These are phyloP conservation scores for Edolisoma coerulescens DNA, from an alignment of 2,113 vertebrate species.

Conservation along the genomic window DNA sequence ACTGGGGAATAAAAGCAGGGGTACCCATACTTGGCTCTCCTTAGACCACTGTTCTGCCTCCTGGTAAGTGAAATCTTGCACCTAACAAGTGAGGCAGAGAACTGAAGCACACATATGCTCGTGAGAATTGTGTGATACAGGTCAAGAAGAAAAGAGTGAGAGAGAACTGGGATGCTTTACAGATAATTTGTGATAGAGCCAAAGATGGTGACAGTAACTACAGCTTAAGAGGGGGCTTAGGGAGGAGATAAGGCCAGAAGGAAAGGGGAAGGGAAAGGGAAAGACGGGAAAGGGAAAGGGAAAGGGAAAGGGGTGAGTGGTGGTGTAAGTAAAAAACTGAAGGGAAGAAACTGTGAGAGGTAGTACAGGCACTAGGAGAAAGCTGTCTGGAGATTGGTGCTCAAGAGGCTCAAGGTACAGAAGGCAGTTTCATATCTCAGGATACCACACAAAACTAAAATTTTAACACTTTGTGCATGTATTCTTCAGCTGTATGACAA, in stretches of 20 bases:
- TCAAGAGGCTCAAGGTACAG: neutral
- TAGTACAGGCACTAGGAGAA: neutral
- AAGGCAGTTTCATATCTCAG: neutral
- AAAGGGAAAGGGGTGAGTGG: neutral
- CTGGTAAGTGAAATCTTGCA: neutral
- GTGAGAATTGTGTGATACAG: neutral
- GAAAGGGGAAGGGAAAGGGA: no score
- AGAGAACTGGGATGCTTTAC: neutral
- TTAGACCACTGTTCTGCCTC: neutral
- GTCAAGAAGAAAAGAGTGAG: neutral
- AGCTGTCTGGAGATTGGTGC: neutral
- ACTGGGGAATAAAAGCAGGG: neutral
- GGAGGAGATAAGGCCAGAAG: neutral
- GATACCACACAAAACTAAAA: neutral
- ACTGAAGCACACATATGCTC: neutral
- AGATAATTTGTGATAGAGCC: neutral
- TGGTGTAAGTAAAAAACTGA: neutral
- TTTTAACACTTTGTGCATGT: neutral
- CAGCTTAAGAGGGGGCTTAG: neutral
- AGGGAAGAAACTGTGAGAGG: neutral
- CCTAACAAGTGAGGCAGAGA: neutral
- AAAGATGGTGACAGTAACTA: neutral
- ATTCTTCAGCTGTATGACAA: neutral
- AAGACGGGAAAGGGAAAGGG: neutral
- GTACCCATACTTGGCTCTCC: neutral